phyloP scores from a whole-genome alignment of 2,888 invertebrate genomes.

The Ptilodon capucinus region DNA sequence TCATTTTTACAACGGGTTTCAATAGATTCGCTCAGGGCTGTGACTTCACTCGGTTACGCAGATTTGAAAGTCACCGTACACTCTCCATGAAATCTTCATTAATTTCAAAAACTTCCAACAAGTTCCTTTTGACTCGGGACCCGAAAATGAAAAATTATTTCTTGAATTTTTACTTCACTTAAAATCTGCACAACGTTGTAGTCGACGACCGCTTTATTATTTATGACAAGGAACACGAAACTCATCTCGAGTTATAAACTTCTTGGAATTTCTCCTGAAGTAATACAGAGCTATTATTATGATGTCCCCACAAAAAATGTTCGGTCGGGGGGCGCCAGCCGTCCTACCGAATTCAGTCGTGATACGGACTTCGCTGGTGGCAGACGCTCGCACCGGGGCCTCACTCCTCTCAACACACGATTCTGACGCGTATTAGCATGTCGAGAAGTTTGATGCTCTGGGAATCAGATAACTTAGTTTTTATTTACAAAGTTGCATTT shows the following conservation, averaged over 20 bases:
- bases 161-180: constrained; percentile 77
- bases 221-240: constrained; percentile 83
- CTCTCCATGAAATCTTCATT: constrained; percentile 62
- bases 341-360: constrained; percentile 48
- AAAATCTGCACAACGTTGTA: constrained; percentile 80
- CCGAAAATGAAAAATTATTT: constrained; percentile 74
- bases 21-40: constrained; percentile 11
- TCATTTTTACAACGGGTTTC: constrained; percentile 16
- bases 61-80: constrained; percentile 38
- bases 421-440: constrained; percentile 7
- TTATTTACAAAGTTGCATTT: background rate
- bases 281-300: constrained; percentile 83
- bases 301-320: constrained; percentile 82
- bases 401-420: background rate
- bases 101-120: constrained; percentile 64
- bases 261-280: constrained; percentile 83
- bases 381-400: constrained; percentile 22
- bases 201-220: constrained; percentile 82
- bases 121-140: constrained; percentile 57
- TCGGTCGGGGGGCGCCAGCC: constrained; percentile 54
- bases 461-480: background rate
- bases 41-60: constrained; percentile 18
- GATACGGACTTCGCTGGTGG: constrained; percentile 41
- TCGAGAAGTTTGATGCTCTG: background rate
- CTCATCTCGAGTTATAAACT: constrained; percentile 83